These are phyloP conservation scores for Daktulosphaira vitifoliae DNA, from an alignment of 1,140 invertebrate species.

Conservation along the genomic window DNA sequence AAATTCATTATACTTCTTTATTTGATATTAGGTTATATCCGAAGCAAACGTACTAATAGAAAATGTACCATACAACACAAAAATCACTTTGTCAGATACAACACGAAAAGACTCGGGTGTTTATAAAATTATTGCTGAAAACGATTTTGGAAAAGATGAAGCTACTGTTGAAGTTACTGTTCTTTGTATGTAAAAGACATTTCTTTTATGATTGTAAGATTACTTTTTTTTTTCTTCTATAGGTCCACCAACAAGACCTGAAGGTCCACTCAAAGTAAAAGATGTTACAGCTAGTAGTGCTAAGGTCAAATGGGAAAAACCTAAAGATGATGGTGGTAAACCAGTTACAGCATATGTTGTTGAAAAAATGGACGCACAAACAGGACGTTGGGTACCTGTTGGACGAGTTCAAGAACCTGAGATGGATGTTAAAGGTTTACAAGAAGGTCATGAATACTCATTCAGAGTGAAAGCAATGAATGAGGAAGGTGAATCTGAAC, in stretches of 20 bases:
- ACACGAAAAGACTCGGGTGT: conserved; percentile 74
- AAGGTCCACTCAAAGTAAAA: conserved; percentile 83
- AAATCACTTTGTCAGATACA: conserved; percentile 76
- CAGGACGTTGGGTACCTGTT: conserved; percentile 87
- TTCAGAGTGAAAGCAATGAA: conserved; percentile 97
- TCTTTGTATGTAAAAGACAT: conserved; percentile 51
- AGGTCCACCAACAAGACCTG: conserved; percentile 71
- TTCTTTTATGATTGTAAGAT: background rate
- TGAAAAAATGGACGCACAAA: conserved; percentile 90
- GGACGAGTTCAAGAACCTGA: conserved; percentile 74
- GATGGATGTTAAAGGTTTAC: conserved; percentile 82
- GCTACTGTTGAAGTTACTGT: conserved; percentile 89
- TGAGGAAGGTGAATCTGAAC: conserved; percentile 94
- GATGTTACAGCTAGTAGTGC: conserved; percentile 87
- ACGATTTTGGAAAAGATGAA: conserved; percentile 86
- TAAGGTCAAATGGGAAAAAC: conserved; percentile 93
- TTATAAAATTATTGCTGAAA: conserved; percentile 84
- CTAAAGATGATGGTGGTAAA: conserved; percentile 95
- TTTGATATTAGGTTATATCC: conserved; percentile 47
- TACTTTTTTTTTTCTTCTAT: conserved; percentile 20
- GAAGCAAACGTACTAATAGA: conserved; percentile 70
- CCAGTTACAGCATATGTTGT: conserved; percentile 93
- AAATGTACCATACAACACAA: conserved; percentile 89
- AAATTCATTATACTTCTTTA: too few species aligned
- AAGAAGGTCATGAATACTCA: conserved; percentile 90